These are phyloP conservation scores for Crocidura indochinensis DNA, from an alignment of 2,797 vertebrate genomes.

Conservation along the genomic window DNA sequence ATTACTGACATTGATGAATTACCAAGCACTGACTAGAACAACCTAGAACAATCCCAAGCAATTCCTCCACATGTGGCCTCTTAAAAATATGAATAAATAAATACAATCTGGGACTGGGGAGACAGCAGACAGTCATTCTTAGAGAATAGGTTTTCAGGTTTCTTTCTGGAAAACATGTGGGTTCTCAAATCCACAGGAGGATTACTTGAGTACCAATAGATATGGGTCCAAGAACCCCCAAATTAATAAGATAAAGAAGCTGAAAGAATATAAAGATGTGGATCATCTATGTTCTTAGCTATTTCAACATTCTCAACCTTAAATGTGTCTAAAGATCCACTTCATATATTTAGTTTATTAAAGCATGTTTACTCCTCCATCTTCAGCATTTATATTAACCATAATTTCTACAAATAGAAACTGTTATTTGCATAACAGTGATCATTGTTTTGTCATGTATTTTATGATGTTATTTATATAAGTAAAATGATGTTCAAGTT, in stretches of 20 bases:
- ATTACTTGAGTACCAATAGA: no score
- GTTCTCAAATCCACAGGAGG: no score
- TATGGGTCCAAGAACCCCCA: no score
- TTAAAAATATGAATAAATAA: no score
- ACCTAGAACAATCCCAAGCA: no score
- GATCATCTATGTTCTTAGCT: not conserved
- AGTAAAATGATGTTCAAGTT: constrained; percentile 74
- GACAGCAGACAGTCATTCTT: no score
- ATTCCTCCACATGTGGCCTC: no score
- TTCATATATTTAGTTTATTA: not conserved
- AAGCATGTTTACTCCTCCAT: constrained; percentile 44
- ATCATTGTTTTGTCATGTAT: constrained; percentile 69
- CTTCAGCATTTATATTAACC: constrained; percentile 61
- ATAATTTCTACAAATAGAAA: constrained; percentile 70
- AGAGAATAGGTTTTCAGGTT: no score
- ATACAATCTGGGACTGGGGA: no score
- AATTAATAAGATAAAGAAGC: not conserved
- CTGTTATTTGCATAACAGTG: constrained; percentile 68
- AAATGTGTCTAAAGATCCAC: constrained; percentile 38
- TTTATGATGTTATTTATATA: constrained; percentile 83
- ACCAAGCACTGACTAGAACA: no score
- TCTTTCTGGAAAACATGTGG: no score
- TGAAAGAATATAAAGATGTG: not conserved
- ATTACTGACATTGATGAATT: no score
- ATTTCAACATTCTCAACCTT: constrained; percentile 25